Evolutionary conservation across 2,888 invertebrate species (phyloP).

Genomic region (Ptychoptera albimana): DNA sequence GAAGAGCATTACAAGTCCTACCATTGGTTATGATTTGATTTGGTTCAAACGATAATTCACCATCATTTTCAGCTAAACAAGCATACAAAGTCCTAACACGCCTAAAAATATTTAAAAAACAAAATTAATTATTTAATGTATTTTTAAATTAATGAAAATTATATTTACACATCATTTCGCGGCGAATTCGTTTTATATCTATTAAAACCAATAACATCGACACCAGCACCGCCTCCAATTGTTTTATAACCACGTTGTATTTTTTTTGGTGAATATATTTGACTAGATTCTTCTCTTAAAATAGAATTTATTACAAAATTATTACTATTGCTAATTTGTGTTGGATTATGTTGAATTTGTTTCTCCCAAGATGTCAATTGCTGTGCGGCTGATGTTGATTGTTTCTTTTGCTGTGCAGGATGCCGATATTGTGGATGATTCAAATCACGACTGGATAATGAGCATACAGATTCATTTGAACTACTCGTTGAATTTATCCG

Average conservation of each 20-base stretch:
- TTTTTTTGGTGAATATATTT: conserved; percentile 7
- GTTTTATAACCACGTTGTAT: conserved; percentile 3
- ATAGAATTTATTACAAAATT: too few relatives aligned
- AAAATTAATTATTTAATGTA: not conserved
- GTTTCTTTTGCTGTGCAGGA: not conserved
- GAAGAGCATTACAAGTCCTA: conserved; percentile 26
- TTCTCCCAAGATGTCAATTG: too few relatives aligned
- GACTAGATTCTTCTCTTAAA: conserved; percentile 2
- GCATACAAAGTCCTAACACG: conserved; percentile 89
- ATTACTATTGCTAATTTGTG: too few relatives aligned
- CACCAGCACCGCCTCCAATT: not conserved
- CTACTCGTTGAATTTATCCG: conserved; percentile 46
- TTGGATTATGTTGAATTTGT: too few relatives aligned
- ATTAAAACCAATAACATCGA: not conserved
- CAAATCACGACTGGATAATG: conserved; percentile 39
- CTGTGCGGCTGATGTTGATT: too few relatives aligned
- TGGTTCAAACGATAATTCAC: conserved; percentile 94
- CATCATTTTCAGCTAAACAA: conserved; percentile 90
- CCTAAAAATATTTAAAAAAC: conserved; percentile 27
- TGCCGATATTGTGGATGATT: not conserved
- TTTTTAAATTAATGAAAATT: not conserved
- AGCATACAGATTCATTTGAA: conserved; percentile 72
- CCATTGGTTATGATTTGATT: conserved; percentile 97
- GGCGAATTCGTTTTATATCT: conserved; percentile 2
- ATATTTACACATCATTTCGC: conserved; percentile 9